Conservation (phyloP, 1,140 invertebrate genomes). For the Oryzaephilus surinamensis region DNA sequence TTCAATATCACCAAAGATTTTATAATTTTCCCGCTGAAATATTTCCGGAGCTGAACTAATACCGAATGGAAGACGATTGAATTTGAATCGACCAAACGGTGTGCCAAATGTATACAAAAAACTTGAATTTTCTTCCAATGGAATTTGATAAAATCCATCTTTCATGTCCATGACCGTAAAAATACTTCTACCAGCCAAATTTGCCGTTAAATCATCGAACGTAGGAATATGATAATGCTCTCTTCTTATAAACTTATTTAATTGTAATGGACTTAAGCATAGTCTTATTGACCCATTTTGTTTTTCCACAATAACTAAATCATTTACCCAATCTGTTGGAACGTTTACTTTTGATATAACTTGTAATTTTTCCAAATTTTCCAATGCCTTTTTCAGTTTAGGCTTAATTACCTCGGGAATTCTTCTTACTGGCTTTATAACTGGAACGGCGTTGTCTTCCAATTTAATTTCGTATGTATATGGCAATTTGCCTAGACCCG, state of each 20-base stretch:
- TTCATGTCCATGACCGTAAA: constrained; percentile 36
- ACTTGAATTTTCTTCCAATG: constrained; percentile 31
- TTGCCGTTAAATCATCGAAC: constrained; percentile 5
- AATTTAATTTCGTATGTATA: too few relatives aligned
- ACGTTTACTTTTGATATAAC: constrained; percentile 1
- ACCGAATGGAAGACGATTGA: constrained; percentile 29
- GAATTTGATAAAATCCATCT: constrained; percentile 37
- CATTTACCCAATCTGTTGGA: constrained; percentile 4
- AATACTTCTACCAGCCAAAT: constrained; percentile 29
- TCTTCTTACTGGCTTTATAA: not conserved
- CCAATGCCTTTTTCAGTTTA: not conserved
- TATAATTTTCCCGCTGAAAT: constrained; percentile 27
- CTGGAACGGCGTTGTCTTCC: not conserved
- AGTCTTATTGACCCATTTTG: constrained; percentile 2
- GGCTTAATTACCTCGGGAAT: constrained; percentile 1
- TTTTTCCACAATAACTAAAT: constrained; percentile 2
- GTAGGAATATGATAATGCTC: constrained; percentile 3
- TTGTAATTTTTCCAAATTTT: constrained; percentile 1
- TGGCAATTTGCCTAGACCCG: too few relatives aligned
- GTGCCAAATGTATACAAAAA: constrained; percentile 38
- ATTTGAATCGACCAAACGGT: constrained; percentile 12
- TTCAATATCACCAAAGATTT: constrained; percentile 27
- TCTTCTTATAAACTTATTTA: constrained; percentile 6
- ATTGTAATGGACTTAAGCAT: constrained; percentile 3
- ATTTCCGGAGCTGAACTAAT: constrained; percentile 29